Conservation (phyloP, 2,797 vertebrate species). For the Crocodylus rhombifer region DNA sequence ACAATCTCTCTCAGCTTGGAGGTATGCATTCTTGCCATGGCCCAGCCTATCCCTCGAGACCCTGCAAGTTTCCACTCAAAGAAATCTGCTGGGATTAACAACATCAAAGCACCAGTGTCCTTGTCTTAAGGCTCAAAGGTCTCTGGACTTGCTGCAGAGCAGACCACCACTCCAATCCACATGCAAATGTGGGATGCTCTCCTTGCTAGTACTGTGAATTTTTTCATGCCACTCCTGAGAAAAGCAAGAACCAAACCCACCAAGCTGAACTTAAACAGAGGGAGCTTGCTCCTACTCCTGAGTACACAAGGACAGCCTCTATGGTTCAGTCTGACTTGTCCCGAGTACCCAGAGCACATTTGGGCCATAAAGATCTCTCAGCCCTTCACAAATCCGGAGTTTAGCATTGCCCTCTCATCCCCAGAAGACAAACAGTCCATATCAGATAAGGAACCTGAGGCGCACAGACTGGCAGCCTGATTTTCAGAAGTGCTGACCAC, state of each 20-base stretch:
- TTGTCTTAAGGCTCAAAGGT: neutral
- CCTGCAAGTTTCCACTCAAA: slow-evolving; percentile 1
- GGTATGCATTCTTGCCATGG: neutral
- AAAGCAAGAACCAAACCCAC: neutral
- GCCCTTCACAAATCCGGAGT: neutral
- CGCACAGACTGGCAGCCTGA: neutral
- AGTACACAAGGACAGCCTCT: neutral
- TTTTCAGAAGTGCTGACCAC: neutral
- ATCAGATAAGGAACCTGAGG: neutral
- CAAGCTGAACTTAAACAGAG: neutral
- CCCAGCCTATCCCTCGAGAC: neutral
- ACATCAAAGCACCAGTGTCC: neutral
- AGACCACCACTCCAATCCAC: neutral
- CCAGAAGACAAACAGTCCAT: neutral
- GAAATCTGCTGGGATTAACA: neutral
- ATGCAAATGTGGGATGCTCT: neutral
- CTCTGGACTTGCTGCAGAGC: neutral
- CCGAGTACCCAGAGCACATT: neutral
- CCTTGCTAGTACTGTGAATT: neutral
- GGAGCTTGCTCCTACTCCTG: neutral
- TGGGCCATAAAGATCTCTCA: neutral
- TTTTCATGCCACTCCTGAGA: too few relatives aligned
- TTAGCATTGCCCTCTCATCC: neutral
- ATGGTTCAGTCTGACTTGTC: neutral
- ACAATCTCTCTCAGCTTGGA: neutral